Conservation (phyloP, 1,140 invertebrate species). For the Diachasmimorpha longicaudata region DNA sequence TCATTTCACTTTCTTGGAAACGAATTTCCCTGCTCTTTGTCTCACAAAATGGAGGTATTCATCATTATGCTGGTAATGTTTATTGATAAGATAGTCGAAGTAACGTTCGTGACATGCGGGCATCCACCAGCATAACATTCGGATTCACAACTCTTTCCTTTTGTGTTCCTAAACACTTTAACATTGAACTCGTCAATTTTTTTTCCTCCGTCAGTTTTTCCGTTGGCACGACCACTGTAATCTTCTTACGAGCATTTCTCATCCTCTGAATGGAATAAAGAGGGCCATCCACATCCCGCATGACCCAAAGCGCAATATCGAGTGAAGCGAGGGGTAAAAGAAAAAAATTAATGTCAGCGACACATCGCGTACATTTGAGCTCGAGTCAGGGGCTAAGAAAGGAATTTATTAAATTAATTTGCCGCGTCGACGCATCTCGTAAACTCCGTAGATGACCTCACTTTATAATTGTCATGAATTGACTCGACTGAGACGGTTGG, state of each 20-base stretch:
- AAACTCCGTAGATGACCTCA: conserved; percentile 63
- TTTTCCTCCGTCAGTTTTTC: neutral
- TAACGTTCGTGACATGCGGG: conserved; percentile 19
- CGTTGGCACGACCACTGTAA: neutral
- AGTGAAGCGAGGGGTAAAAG: neutral
- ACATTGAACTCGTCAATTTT: neutral
- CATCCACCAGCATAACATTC: conserved; percentile 24
- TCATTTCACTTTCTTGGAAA: neutral
- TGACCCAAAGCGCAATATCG: neutral
- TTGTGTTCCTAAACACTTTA: neutral
- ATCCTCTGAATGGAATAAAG: neutral
- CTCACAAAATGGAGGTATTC: neutral
- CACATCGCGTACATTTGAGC: conserved; percentile 25
- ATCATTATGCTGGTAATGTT: conserved; percentile 48
- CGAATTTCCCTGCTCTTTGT: neutral
- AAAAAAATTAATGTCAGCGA: neutral
- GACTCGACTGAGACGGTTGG: conserved; percentile 28
- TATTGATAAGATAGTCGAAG: conserved; percentile 48
- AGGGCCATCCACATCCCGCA: neutral
- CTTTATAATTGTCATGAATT: conserved; percentile 63
- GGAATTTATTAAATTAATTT: conserved; percentile 64
- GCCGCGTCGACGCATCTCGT: conserved; percentile 61
- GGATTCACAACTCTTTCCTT: neutral
- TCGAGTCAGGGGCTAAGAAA: conserved; percentile 46
- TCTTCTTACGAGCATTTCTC: neutral